These are phyloP conservation scores for Tenthredo mesomela DNA, from an alignment of 2,888 invertebrate genomes.

Conservation along the genomic window DNA sequence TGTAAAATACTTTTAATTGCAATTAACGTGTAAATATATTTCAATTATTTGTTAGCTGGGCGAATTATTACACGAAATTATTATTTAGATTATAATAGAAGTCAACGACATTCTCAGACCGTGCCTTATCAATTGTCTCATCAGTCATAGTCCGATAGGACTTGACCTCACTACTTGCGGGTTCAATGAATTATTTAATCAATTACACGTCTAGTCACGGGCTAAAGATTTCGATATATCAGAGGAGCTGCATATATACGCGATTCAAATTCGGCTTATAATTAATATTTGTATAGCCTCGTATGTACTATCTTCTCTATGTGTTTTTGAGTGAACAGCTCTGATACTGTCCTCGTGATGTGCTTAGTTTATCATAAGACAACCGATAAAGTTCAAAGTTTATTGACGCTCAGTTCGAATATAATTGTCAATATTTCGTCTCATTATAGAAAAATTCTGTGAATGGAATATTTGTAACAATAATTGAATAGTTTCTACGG, in stretches of 20 bases:
- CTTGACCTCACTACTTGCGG: neutral
- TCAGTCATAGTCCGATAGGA: neutral
- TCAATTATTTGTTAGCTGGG: neutral
- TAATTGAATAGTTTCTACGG: neutral
- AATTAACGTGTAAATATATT: neutral
- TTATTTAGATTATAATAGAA: neutral
- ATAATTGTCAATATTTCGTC: neutral
- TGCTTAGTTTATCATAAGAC: neutral
- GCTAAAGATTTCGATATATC: neutral
- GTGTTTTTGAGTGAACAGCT: neutral
- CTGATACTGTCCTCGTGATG: neutral
- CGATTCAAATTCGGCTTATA: neutral
- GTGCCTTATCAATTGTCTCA: neutral
- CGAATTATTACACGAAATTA: neutral
- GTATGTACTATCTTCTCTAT: neutral
- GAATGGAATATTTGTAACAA: neutral
- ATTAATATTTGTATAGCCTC: neutral
- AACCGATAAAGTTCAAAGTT: conserved; percentile 28
- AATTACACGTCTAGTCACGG: neutral
- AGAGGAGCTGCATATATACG: neutral
- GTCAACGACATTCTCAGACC: neutral
- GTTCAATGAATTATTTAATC: neutral
- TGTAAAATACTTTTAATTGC: neutral
- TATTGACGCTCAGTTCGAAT: neutral
- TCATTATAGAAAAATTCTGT: neutral